Conservation (phyloP, 2,797 vertebrate genomes). For the Coilia nasus region DNA sequence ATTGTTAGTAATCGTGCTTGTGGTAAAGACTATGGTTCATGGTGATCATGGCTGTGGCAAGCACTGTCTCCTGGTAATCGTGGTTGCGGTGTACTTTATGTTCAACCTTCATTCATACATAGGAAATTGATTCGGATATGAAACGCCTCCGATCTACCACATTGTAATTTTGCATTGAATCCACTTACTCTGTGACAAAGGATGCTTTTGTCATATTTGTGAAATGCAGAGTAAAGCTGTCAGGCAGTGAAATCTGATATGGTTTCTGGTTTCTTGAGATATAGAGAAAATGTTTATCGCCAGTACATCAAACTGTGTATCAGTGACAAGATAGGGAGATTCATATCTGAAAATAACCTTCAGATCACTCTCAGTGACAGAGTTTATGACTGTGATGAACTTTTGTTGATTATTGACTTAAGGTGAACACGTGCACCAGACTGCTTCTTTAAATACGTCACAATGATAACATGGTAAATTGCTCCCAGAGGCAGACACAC, state of each 20-base stretch:
- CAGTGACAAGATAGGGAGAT: neutral
- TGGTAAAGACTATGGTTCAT: neutral
- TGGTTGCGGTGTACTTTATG: conserved; percentile 1
- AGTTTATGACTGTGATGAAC: neutral
- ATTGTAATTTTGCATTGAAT: neutral
- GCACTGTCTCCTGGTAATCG: neutral
- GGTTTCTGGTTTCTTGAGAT: neutral
- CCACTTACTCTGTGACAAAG: neutral
- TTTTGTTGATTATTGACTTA: neutral
- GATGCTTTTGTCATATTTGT: neutral
- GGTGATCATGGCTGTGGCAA: neutral
- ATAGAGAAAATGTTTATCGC: neutral
- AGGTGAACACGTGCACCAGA: neutral
- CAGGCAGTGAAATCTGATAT: neutral
- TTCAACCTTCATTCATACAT: neutral
- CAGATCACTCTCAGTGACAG: neutral
- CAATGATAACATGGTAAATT: neutral
- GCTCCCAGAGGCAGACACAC: neutral
- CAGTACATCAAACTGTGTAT: neutral
- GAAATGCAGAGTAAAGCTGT: neutral
- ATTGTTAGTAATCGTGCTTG: neutral
- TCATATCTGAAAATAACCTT: neutral
- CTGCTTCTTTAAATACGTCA: neutral
- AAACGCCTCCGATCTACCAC: neutral
- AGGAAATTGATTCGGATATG: neutral